These are phyloP conservation scores for Hipposideros larvatus DNA, from an alignment of 2,797 vertebrate species.

Conservation along the genomic window DNA sequence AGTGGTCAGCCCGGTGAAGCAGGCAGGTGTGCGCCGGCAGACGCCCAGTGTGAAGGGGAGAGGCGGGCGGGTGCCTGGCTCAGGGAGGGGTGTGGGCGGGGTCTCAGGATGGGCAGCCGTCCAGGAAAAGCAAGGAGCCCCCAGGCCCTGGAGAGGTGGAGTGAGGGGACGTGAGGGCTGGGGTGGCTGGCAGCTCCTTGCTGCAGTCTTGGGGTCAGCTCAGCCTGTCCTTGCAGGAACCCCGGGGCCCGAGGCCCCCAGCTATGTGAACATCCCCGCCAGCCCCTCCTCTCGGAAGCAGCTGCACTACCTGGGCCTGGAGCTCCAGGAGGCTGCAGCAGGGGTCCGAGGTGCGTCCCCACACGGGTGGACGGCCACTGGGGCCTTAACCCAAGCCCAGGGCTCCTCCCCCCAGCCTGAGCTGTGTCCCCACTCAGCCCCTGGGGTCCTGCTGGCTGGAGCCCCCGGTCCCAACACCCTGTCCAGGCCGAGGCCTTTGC, in stretches of 20 bases:
- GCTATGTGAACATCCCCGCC: conserved; percentile 94
- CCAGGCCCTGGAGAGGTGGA: background rate
- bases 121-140: no score
- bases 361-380: fast-evolving
- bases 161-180: background rate
- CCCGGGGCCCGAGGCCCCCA: conserved; percentile 70
- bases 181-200: background rate
- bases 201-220: no score
- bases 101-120: background rate
- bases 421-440: fast-evolving
- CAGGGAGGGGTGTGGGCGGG: background rate
- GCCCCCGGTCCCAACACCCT: background rate
- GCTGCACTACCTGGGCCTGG: conserved; percentile 92
- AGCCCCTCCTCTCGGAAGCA: conserved; percentile 90
- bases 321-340: conserved; percentile 88
- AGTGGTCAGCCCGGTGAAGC: fast-evolving
- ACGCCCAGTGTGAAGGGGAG: background rate
- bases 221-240: background rate
- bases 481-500: background rate
- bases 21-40: background rate
- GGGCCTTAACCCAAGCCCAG: fast-evolving
- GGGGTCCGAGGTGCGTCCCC: conserved; percentile 81
- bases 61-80: background rate
- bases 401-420: background rate
- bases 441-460: background rate